phyloP scores from a whole-genome alignment of 2,113 vertebrate species.

The Odontesthes bonariensis region DNA sequence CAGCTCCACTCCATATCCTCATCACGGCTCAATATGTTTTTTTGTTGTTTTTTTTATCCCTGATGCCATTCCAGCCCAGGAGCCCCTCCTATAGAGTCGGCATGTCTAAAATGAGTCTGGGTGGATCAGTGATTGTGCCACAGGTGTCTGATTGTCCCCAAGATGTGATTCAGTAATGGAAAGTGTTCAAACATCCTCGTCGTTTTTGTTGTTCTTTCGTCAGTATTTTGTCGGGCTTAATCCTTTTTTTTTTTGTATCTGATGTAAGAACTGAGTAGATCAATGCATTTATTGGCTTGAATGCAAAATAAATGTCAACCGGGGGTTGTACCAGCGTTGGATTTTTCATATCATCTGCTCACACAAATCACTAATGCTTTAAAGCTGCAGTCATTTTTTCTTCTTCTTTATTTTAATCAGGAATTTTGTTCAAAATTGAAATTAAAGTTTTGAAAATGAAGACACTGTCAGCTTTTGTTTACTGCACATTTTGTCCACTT shows the following conservation, averaged over 20 bases:
- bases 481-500: neutral
- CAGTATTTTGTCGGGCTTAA: slow-evolving; percentile 34
- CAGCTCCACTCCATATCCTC: slow-evolving; percentile 17
- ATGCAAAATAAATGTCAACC: slow-evolving; percentile 39
- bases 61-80: slow-evolving; percentile 59
- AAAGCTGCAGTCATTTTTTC: slow-evolving; percentile 16
- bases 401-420: slow-evolving; percentile 37
- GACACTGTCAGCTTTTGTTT: slow-evolving; percentile 17
- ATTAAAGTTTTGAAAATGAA: slow-evolving; percentile 57
- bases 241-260: slow-evolving; percentile 44
- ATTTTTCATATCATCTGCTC: slow-evolving; percentile 28
- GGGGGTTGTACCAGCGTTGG: slow-evolving; percentile 8
- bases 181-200: slow-evolving; percentile 1
- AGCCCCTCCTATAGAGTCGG: slow-evolving; percentile 42
- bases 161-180: neutral
- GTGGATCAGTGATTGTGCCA: slow-evolving; percentile 54
- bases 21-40: slow-evolving; percentile 5
- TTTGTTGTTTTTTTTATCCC: slow-evolving; percentile 13
- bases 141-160: slow-evolving; percentile 61
- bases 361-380: slow-evolving; percentile 28
- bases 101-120: slow-evolving; percentile 41
- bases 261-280: slow-evolving; percentile 21
- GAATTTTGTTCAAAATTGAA: slow-evolving; percentile 47
- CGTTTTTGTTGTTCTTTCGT: slow-evolving; percentile 16
- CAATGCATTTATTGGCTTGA: slow-evolving; percentile 26